Percentiles rank a stretch among this genome's conserved stretches.
phyloP scores from a whole-genome alignment of 2,888 invertebrate species.

The Baccha elongata region DNA sequence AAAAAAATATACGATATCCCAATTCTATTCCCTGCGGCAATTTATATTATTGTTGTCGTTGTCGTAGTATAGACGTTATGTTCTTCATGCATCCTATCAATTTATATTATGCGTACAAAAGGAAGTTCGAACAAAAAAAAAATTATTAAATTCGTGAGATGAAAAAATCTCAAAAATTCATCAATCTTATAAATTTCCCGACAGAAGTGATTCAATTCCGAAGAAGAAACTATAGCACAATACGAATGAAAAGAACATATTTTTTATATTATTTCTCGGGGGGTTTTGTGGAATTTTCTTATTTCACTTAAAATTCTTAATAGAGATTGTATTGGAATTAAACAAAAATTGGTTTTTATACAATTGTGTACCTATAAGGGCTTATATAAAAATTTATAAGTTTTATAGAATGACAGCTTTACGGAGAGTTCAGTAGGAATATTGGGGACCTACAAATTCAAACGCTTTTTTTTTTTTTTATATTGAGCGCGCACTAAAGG shows the following conservation, averaged over 20 bases:
- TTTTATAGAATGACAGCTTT: too few relatives aligned
- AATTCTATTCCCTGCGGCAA: conserved; percentile 12
- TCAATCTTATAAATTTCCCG: conserved; percentile 44
- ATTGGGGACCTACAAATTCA: too few relatives aligned
- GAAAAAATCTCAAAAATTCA: conserved; percentile 39
- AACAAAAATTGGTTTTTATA: too few relatives aligned
- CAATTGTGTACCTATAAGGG: too few relatives aligned
- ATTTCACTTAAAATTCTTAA: too few relatives aligned
- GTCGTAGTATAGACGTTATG: not conserved
- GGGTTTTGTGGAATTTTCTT: not conserved
- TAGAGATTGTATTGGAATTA: too few relatives aligned
- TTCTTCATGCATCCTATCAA: conserved; percentile 6
- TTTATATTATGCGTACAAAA: conserved; percentile 21
- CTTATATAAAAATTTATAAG: too few relatives aligned
- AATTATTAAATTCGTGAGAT: conserved; percentile 33
- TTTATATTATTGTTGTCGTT: conserved; percentile 22
- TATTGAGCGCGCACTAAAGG: too few relatives aligned
- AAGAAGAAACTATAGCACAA: not conserved
- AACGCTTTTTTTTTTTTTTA: not conserved
- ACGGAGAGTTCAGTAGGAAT: too few relatives aligned
- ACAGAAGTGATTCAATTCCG: conserved; percentile 6
- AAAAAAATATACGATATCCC: not conserved
- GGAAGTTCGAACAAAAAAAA: not conserved
- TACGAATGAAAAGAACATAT: not conserved
- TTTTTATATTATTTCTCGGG: not conserved